Base-by-base conservation (phyloP, 2,797 vertebrate genomes). In the Silurus aristotelis region DNA sequence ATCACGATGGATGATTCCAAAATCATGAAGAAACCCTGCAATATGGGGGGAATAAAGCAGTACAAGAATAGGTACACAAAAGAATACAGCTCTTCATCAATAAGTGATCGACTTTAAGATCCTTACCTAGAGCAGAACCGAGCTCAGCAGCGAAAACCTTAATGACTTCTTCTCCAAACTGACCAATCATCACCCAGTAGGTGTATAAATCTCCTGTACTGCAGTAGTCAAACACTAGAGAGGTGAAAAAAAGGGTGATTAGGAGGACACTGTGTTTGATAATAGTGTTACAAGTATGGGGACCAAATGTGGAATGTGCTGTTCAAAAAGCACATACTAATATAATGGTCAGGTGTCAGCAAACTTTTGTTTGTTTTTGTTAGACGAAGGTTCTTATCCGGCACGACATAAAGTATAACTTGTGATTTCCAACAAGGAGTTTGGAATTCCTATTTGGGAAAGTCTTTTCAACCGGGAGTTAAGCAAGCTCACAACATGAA, bases 1-100 rank as follows among this genome's bases (percentile, higher is more conserved):
- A 0, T 99, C 98, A 89, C 97, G 95, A 91, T 99, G 98, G 83
- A 99, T 96, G 77, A 98, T 96, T 38, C 97, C 97, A 90, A 97
- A 89, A 86, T 97, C 94, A 22, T 98, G 97, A 43, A 99, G 94
- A 87, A 97, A 98, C 67, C 96, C 97, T 98, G 91, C 5, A 88
- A 82, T 56, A 60, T 13, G 27, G 17, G 12, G 1, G 20, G 14
- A 64, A 52, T 27, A 76, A 60, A 10, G 12, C 15, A 79, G 43
- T 13, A 66, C 13, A 68, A 31, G 7, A 10, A 66, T 0, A 66
- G 10, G 22, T 9, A 3, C 58, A 13, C 25, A 5, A 38, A 61
- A 14, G 2, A n/a, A 6, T 9, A 15, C 20, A 1, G 19, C 19
- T n/a, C 10, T 78, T 12, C 19, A 20, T 2, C 2, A 38, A 31